phyloP scores from a whole-genome alignment of 1,140 invertebrate genomes.

The Bombus consobrinus region DNA sequence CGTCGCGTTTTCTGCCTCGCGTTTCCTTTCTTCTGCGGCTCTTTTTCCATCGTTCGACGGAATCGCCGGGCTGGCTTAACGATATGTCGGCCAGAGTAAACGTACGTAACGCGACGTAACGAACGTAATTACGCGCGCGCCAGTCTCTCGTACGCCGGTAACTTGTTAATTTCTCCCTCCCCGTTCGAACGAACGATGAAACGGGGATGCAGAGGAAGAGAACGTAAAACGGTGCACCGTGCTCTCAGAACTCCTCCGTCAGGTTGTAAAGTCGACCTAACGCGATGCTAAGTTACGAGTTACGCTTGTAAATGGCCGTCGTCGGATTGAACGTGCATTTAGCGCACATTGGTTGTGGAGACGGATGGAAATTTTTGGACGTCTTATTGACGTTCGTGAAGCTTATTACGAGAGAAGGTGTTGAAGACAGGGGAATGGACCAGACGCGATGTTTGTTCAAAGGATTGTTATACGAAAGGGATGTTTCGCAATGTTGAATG shows the following conservation, averaged over 20 bases:
- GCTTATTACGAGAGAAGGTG: neutral
- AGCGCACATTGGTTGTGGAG: neutral
- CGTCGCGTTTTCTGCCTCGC: neutral
- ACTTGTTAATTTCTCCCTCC: conserved; percentile 58
- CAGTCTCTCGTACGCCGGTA: conserved; percentile 49
- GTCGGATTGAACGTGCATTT: neutral
- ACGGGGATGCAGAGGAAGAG: too few relatives aligned
- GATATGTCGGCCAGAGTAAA: conserved; percentile 53
- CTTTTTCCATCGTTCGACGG: conserved; percentile 47
- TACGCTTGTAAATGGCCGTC: neutral
- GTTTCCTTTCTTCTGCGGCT: neutral
- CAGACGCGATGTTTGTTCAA: too few relatives aligned
- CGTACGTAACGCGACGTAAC: conserved; percentile 65
- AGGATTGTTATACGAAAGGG: too few relatives aligned
- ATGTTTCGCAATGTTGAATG: too few relatives aligned
- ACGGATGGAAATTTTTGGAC: neutral
- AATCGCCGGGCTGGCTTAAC: conserved; percentile 27
- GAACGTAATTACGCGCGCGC: conserved; percentile 59
- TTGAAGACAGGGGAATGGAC: too few relatives aligned
- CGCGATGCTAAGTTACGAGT: conserved; percentile 38
- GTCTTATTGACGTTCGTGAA: neutral
- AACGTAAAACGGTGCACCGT: conserved; percentile 6
- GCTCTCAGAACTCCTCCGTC: conserved; percentile 21
- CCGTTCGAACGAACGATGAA: neutral
- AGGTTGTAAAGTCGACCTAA: conserved; percentile 46